Base-by-base conservation (phyloP, 2,888 invertebrate species). In the Calephelis perditalis region DNA sequence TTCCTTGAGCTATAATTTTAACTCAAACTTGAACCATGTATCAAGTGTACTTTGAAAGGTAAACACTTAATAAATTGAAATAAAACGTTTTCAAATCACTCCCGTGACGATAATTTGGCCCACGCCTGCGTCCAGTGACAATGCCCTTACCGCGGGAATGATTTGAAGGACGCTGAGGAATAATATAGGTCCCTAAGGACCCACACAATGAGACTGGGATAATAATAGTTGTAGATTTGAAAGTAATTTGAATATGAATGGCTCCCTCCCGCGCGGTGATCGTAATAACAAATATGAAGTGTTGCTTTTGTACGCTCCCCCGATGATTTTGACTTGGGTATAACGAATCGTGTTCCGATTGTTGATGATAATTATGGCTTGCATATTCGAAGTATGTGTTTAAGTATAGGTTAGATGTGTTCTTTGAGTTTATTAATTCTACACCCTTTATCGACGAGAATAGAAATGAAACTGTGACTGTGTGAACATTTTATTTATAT, bases 161-260 rank as follows among this genome's bases (percentile, higher is more conserved):
- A 81, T 86, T 84, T 81, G 82, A 79, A 88, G 88, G 88, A 86
- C 86, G 73, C 75, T 67, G 71, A 78, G 73, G 78, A 81, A 83
- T 84, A 85, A 88, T 82, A 86, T 86, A 85, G 84, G 84, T 87
- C 88, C 83, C 89, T 70, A 78, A 85, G 88, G 89, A 88, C 79
- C 72, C 65, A 78, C 80, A 89, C 86, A 89, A 89, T 86, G 82
- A 80, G 70, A 71, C 70, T 74, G 76, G 81, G 77, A 84, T 88
- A 90, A 90, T 90, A 89, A 89, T 89, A 89, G 89, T 88, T 87
- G 87, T 88, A 87, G 86, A 88, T 89, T 88, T 87, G 86, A 87
- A 82, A 86, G 84, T 84, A 78, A 89, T 89, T 89, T 89, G 85
- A 88, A 89, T 90, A 86, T 90, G 88, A 89, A 89, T 88, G 79